phyloP scores from a whole-genome alignment of 2,113 vertebrate species.

The Elephas maximus region DNA sequence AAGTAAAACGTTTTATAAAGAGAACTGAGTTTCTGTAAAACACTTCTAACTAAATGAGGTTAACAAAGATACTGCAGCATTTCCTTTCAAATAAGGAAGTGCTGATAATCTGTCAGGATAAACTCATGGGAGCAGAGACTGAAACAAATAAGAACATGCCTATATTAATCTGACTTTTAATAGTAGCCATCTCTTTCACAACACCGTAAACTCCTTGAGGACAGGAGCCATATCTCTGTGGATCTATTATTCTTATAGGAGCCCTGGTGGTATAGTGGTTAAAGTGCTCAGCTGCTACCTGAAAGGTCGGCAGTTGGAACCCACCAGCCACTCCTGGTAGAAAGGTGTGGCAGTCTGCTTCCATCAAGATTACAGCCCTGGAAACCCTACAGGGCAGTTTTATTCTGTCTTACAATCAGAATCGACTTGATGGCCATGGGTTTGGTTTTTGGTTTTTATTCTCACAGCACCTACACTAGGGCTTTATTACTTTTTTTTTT shows the following conservation, averaged over 20 bases:
- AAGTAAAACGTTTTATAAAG: not conserved
- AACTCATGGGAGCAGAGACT: not conserved
- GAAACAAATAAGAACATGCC: not conserved
- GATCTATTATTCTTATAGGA: too few species aligned
- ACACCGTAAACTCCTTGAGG: not conserved
- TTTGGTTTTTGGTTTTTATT: not conserved
- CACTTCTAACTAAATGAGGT: conserved; percentile 23
- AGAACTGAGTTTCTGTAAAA: conserved; percentile 50
- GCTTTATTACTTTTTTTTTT: not conserved
- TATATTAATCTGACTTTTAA: not conserved
- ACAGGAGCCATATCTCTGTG: too few species aligned
- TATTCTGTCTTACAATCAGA: too few species aligned
- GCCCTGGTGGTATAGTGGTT: too few species aligned
- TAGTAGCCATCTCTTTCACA: not conserved
- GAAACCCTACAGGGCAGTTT: too few species aligned
- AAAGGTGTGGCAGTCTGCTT: too few species aligned
- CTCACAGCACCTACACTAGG: not conserved
- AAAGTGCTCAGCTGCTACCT: too few species aligned
- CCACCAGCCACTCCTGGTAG: too few species aligned
- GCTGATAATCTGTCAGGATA: conserved; percentile 7
- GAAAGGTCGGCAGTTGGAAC: too few species aligned
- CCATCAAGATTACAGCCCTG: too few species aligned
- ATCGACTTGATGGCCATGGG: too few species aligned
- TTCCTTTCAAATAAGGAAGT: conserved; percentile 73
- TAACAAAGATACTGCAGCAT: conserved; percentile 47